Percentiles rank a stretch among this genome's conserved stretches.
phyloP scores from a whole-genome alignment of 2,888 invertebrate species.

The Himalopsyche tibetana region DNA sequence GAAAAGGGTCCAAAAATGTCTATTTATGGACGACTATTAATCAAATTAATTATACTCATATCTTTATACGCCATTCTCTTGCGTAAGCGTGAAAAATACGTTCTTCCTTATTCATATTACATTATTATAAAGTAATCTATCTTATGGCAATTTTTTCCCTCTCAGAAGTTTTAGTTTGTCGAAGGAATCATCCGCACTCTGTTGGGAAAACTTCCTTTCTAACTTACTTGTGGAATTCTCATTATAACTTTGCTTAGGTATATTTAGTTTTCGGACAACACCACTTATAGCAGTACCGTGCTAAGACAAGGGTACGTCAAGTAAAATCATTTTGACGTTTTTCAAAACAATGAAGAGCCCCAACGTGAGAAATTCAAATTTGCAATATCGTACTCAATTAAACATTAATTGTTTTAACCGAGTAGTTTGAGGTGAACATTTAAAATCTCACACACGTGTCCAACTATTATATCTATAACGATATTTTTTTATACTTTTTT shows the following conservation, averaged over 20 bases:
- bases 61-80: too few species aligned
- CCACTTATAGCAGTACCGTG: not conserved
- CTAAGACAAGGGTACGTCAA: not conserved
- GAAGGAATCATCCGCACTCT: slow-evolving; percentile 18
- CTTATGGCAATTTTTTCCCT: slow-evolving; percentile 15
- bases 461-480: too few species aligned
- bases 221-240: slow-evolving; percentile 57
- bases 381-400: too few species aligned
- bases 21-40: too few species aligned
- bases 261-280: slow-evolving; percentile 30
- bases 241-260: slow-evolving; percentile 53
- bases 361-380: too few species aligned
- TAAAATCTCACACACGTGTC: too few species aligned
- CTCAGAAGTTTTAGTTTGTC: slow-evolving; percentile 22
- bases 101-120: slow-evolving; percentile 1
- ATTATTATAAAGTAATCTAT: slow-evolving; percentile 6
- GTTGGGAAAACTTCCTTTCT: slow-evolving; percentile 21
- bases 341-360: too few species aligned
- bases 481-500: too few species aligned
- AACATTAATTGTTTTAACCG: too few species aligned
- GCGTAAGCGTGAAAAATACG: not conserved
- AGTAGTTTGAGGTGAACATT: too few species aligned
- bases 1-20: too few species aligned
- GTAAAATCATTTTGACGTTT: not conserved
- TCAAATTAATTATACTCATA: too few species aligned